Evolutionary conservation across 2,888 invertebrate genomes (phyloP).

Genomic region (Leptopilina drosophilae): DNA sequence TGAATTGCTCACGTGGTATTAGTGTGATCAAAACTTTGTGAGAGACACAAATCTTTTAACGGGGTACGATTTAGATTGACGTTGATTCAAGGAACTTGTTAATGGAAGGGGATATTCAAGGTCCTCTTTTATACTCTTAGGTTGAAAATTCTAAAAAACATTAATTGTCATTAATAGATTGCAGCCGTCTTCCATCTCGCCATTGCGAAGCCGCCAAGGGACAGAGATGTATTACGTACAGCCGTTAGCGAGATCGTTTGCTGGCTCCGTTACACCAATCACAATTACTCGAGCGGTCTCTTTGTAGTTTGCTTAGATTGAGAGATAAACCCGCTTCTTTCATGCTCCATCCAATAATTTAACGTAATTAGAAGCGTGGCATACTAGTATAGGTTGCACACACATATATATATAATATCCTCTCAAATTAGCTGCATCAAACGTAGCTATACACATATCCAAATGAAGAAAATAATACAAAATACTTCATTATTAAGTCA

Average conservation of each 20-base stretch:
- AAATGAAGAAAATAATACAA: not conserved
- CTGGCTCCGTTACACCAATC: slow-evolving; percentile 36
- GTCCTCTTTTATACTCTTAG: not conserved
- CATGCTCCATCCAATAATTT: slow-evolving; percentile 69
- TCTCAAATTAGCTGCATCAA: slow-evolving; percentile 6
- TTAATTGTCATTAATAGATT: slow-evolving; percentile 38
- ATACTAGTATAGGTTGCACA: slow-evolving; percentile 10
- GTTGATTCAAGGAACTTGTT: not conserved
- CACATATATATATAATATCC: slow-evolving; percentile 17
- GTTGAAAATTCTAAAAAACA: slow-evolving; percentile 14
- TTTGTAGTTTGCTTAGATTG: slow-evolving; percentile 67
- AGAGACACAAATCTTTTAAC: too few relatives aligned
- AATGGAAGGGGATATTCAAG: not conserved
- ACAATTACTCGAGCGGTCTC: slow-evolving; percentile 43
- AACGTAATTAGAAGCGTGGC: slow-evolving; percentile 66
- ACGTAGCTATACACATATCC: not conserved
- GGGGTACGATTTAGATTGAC: not conserved
- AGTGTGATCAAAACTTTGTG: too few relatives aligned
- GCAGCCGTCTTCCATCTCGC: slow-evolving; percentile 24
- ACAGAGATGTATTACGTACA: slow-evolving; percentile 27
- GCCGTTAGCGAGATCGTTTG: slow-evolving; percentile 27
- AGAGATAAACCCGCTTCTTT: slow-evolving; percentile 68
- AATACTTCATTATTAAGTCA: slow-evolving; percentile 32
- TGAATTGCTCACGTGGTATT: too few relatives aligned
- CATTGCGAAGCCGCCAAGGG: slow-evolving; percentile 9